A percentile compares a stretch with the other conserved stretches of the same genome.
Conservation (phyloP, 2,113 vertebrate species). For the Myiozetetes cayanensis region DNA sequence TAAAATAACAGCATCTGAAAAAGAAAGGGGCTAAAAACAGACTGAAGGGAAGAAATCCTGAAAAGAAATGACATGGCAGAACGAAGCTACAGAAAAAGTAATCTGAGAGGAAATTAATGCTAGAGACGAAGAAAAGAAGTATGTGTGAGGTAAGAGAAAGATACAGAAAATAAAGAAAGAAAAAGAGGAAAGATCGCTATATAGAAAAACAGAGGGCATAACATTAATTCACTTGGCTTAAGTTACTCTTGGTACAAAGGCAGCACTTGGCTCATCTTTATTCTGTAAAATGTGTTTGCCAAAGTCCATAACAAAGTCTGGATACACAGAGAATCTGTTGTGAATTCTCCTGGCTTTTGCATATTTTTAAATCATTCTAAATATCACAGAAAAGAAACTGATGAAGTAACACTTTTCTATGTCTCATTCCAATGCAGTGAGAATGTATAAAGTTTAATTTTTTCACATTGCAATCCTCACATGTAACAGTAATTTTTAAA, state of each 20-base stretch:
- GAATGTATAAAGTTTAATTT: neutral
- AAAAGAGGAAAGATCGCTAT: neutral
- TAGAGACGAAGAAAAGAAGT: neutral
- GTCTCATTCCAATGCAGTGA: neutral
- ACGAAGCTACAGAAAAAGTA: neutral
- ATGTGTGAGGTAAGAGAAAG: neutral
- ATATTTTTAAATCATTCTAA: constrained; percentile 3
- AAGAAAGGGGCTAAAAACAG: neutral
- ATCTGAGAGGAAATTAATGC: neutral
- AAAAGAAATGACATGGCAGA: neutral
- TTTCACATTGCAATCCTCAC: neutral
- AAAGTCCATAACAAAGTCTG: neutral
- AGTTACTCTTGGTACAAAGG: neutral
- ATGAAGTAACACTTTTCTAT: neutral
- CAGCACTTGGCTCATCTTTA: neutral
- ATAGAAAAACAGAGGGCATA: neutral
- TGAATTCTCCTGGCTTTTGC: neutral
- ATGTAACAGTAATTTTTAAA: neutral
- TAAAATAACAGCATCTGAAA: neutral
- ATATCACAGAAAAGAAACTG: neutral
- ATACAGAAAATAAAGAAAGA: neutral
- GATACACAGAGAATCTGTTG: neutral
- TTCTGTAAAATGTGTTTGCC: neutral
- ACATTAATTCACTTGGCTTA: neutral
- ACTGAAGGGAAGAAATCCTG: neutral